Conservation (phyloP, 2,888 invertebrate genomes). For the Eugnorisma glareosa region DNA sequence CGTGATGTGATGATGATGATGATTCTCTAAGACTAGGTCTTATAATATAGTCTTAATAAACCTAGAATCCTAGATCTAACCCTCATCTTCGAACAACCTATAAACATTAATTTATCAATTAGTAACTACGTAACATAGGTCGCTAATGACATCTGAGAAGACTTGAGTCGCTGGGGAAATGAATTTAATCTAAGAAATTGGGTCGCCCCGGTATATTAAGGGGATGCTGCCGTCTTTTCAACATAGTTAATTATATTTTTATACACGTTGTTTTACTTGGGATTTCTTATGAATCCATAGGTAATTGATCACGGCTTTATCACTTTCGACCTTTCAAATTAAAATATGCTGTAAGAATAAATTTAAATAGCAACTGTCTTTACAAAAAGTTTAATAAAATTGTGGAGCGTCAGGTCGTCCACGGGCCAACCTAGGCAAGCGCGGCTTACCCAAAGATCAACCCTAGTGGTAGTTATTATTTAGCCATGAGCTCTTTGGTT, state of each 20-base stretch:
- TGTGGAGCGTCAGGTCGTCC: too few species aligned
- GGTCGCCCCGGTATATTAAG: conserved; percentile 75
- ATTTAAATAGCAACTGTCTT: neutral
- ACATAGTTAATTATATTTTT: conserved; percentile 12
- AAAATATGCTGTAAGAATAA: too few species aligned
- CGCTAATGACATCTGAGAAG: conserved; percentile 73
- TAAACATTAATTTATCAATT: conserved; percentile 48
- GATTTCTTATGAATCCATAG: neutral
- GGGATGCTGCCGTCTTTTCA: conserved; percentile 1
- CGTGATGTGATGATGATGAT: neutral
- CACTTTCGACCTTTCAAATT: too few species aligned
- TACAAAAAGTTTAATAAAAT: neutral
- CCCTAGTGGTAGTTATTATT: too few species aligned
- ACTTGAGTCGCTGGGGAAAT: conserved; percentile 74
- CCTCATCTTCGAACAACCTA: neutral
- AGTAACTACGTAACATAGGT: conserved; percentile 58
- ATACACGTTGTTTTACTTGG: too few species aligned
- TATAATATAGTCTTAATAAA: neutral
- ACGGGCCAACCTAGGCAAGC: too few species aligned
- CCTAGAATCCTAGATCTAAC: neutral
- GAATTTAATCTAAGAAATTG: conserved; percentile 85
- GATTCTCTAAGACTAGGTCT: neutral
- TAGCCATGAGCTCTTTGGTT: neutral
- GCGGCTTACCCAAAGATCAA: too few species aligned
- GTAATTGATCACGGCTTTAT: neutral